phyloP scores from a whole-genome alignment of 2,797 vertebrate genomes.

The Oreochromis grahami region DNA sequence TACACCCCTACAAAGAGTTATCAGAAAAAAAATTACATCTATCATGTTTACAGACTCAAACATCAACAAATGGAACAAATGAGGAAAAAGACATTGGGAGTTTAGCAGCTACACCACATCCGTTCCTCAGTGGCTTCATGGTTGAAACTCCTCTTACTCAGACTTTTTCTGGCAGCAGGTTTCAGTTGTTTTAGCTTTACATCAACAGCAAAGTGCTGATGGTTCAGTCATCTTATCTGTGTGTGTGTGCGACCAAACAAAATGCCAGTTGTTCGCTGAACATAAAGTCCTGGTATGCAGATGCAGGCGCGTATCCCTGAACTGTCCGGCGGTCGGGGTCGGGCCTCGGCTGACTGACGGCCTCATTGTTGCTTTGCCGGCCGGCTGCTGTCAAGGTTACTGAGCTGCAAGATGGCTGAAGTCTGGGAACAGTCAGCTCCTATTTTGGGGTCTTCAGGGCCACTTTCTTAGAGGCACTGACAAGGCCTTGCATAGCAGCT shows the following conservation, averaged over 20 bases:
- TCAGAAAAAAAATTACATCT: not conserved
- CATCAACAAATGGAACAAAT: not conserved
- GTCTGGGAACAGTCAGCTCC: conserved; percentile 13
- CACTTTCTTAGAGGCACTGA: conserved; percentile 31
- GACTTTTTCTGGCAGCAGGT: not conserved
- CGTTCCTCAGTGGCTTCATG: not conserved
- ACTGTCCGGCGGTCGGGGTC: not conserved
- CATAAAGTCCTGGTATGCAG: not conserved
- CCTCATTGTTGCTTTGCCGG: conserved; percentile 22
- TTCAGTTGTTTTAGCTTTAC: not conserved
- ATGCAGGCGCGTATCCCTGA: not conserved
- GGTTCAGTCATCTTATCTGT: not conserved
- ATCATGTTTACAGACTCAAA: not conserved
- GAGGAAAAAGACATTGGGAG: not conserved
- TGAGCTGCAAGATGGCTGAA: not conserved
- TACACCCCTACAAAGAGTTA: not conserved
- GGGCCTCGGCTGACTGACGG: not conserved
- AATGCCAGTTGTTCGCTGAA: not conserved
- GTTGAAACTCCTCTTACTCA: not conserved
- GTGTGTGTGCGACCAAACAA: not conserved
- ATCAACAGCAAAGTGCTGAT: not conserved
- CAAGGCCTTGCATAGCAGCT: conserved; percentile 6
- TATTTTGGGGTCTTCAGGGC: conserved; percentile 53
- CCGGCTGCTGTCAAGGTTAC: conserved; percentile 30
- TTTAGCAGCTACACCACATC: not conserved